Base-by-base conservation (phyloP, 2,113 vertebrate species). In the Sebastes schlegelii region DNA sequence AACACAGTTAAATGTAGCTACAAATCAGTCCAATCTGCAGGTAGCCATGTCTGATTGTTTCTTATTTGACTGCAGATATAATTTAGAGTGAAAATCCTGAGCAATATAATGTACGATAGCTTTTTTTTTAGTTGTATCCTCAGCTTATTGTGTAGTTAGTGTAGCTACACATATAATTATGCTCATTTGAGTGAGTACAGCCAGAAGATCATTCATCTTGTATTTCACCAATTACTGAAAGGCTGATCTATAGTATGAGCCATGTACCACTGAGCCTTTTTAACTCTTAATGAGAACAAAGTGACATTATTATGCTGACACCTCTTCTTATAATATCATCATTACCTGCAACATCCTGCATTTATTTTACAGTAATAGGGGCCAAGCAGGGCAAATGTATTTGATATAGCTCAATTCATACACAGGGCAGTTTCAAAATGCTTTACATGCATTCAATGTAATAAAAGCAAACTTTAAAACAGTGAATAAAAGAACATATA, bases 1-100 rank as follows among this genome's bases (percentile, higher is more conserved):
- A 96, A 95, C 94, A 95, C 95, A 96, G 96, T 96, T 83, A 83
- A 88, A 74, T 80, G 60, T 67, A 42, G 68, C 57, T 65, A 48
- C 52, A 83, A 63, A 64, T 80, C 66, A 75, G 23, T 80, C 1
- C 65, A 66, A 51, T 69, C 49, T 75, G n/a, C 60, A 83, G 75
- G 70, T 69, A 74, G 58, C 51, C 48, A 40, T 13, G 61, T 67
- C 17, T 4, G 14, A 69, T 69, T 69, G 49, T 70, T 48, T 82
- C 55, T 13, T 14, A 51, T 71, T 74, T 82, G 61, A 68, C 43
- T 52, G 58, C 45, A 73, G 54, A 55, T 74, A 16, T 21, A 65
- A 82, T 34, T 64, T 8, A 40, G 17, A 77, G 26, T 19, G 23
- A 67, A 67, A 68, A 26, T 6, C 48, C 5, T 34, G n/a, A 71